Percentiles rank a stretch among this genome's conserved stretches.
These are phyloP conservation scores for Macrotus californicus DNA, from an alignment of 2,113 vertebrate species.

Conservation along the genomic window DNA sequence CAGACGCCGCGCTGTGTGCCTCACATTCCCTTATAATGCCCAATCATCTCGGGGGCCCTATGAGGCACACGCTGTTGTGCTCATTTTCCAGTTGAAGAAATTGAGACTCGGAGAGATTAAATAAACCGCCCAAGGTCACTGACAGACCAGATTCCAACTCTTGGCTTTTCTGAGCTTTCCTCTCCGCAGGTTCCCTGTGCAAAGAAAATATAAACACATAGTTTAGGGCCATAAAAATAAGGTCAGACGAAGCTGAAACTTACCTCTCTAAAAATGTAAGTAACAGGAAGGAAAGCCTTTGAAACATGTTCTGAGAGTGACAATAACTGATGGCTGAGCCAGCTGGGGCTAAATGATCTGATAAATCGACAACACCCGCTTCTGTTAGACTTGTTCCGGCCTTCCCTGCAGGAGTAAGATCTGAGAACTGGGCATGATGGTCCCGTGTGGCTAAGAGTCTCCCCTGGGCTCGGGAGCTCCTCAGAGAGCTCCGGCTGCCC, in stretches of 20 bases:
- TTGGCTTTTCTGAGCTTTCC: neutral
- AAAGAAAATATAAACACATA: neutral
- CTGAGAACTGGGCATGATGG: fast-evolving
- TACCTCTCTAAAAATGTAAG: neutral
- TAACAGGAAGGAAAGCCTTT: neutral
- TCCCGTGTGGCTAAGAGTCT: neutral
- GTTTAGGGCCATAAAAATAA: neutral
- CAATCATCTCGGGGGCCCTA: neutral
- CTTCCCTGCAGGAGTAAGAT: neutral
- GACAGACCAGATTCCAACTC: neutral
- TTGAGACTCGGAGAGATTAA: neutral
- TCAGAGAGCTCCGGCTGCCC: fast-evolving
- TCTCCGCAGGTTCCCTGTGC: neutral
- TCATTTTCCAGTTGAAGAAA: neutral
- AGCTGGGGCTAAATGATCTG: neutral
- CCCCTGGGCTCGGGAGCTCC: fast-evolving
- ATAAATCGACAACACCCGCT: fast-evolving
- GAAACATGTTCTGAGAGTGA: neutral
- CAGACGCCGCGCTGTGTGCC: neutral
- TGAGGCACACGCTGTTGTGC: neutral
- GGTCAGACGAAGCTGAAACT: neutral
- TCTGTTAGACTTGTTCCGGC: neutral
- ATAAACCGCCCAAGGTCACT: neutral
- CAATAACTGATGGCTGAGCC: neutral
- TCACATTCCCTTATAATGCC: neutral